Percentiles rank a stretch among this genome's conserved stretches.
Conservation (phyloP, 2,113 vertebrate species). For the Eurypyga helias region DNA sequence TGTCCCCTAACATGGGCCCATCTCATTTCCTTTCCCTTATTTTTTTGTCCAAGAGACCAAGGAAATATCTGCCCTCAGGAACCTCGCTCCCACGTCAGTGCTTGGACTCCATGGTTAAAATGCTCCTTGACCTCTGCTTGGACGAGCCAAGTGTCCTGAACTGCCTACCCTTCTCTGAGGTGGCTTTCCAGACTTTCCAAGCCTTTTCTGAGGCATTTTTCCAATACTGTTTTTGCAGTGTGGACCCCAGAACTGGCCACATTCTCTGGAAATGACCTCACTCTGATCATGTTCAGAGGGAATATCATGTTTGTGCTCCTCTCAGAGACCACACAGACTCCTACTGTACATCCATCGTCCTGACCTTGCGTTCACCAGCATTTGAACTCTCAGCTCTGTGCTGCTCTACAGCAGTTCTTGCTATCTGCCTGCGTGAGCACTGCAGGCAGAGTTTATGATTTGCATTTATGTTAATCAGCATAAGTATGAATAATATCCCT, state of each 20-base stretch:
- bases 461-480: conserved; percentile 65
- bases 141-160: neutral
- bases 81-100: neutral
- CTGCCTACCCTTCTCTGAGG: neutral
- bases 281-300: neutral
- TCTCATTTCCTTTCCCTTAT: conserved; percentile 5
- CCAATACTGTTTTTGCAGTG: neutral
- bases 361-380: neutral
- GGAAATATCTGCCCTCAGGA: neutral
- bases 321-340: conserved; percentile 2
- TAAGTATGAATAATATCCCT: conserved; percentile 66
- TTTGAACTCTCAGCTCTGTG: neutral
- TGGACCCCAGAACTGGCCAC: neutral
- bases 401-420: neutral
- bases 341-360: neutral
- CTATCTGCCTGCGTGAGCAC: neutral
- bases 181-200: neutral
- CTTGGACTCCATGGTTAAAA: neutral
- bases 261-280: conserved; percentile 21
- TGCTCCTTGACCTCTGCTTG: neutral
- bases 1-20: neutral
- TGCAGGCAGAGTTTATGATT: conserved; percentile 36
- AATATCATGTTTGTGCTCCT: neutral
- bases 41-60: conserved; percentile 10
- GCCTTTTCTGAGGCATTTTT: neutral